Evolutionary conservation across 2,888 invertebrate species (phyloP).

Genomic region (Sclerodermus sp.): DNA sequence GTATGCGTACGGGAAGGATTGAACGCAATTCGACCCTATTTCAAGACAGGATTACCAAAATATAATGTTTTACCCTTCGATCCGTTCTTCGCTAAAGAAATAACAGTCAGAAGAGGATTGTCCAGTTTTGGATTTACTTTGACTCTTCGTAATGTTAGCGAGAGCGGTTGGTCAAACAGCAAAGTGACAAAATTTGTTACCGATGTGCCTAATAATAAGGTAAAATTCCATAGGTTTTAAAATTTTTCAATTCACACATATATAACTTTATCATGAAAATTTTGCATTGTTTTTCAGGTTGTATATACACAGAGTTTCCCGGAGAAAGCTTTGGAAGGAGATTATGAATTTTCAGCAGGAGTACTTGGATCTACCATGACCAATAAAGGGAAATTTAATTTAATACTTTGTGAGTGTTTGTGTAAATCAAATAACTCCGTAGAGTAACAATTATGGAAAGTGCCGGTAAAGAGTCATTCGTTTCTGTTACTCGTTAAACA

Average conservation of each 20-base stretch:
- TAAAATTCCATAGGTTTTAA: too few relatives aligned
- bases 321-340: slow-evolving; percentile 74
- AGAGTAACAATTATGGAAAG: too few relatives aligned
- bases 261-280: too few relatives aligned
- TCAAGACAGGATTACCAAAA: slow-evolving; percentile 73
- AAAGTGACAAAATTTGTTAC: slow-evolving; percentile 75
- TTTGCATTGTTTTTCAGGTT: slow-evolving; percentile 59
- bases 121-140: slow-evolving; percentile 70
- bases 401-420: slow-evolving; percentile 65
- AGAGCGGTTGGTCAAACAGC: slow-evolving; percentile 76
- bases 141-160: slow-evolving; percentile 72
- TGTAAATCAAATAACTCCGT: too few relatives aligned
- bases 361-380: slow-evolving; percentile 65
- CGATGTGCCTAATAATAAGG: slow-evolving; percentile 49
- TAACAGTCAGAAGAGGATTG: slow-evolving; percentile 67
- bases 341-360: slow-evolving; percentile 67
- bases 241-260: too few relatives aligned
- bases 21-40: slow-evolving; percentile 72
- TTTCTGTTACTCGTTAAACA: not conserved
- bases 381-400: slow-evolving; percentile 74
- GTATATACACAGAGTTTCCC: slow-evolving; percentile 82
- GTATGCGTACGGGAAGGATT: slow-evolving; percentile 72
- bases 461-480: too few relatives aligned
- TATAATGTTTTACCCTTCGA: slow-evolving; percentile 76
- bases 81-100: slow-evolving; percentile 72